Percentiles rank a stretch among this genome's conserved stretches.
phyloP scores from a whole-genome alignment of 2,113 vertebrate species.

The Canis aureus region DNA sequence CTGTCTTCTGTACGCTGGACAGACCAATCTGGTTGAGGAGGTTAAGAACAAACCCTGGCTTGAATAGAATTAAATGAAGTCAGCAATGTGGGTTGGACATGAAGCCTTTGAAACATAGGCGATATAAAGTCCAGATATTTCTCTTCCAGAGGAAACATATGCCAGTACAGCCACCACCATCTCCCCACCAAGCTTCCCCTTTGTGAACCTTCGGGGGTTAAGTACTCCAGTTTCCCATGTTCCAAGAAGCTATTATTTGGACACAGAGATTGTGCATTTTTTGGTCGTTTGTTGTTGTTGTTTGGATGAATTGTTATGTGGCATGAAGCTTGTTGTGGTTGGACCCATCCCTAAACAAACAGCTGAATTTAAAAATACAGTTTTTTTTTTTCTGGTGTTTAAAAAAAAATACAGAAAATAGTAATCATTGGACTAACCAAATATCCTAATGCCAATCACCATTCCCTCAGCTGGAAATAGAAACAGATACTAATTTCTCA shows the following conservation, averaged over 20 bases:
- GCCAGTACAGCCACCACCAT: neutral
- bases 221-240: constrained; percentile 49
- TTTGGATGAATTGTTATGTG: constrained; percentile 83
- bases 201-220: constrained; percentile 68
- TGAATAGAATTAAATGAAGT: constrained; percentile 62
- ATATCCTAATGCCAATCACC: constrained; percentile 75
- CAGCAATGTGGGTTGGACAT: constrained; percentile 37
- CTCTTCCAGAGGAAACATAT: neutral
- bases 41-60: constrained; percentile 29
- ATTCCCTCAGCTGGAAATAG: constrained; percentile 78
- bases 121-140: constrained; percentile 7
- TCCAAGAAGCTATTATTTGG: constrained; percentile 82
- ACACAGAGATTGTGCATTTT: constrained; percentile 83
- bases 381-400: constrained; percentile 74
- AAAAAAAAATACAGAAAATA: constrained; percentile 68
- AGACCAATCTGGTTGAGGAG: constrained; percentile 6
- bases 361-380: constrained; percentile 85
- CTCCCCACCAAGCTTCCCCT: neutral
- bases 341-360: constrained; percentile 88
- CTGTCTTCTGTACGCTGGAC: neutral
- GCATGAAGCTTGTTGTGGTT: constrained; percentile 85
- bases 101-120: constrained; percentile 50
- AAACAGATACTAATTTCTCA: constrained; percentile 67
- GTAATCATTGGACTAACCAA: constrained; percentile 78
- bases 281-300: neutral